phyloP scores from a whole-genome alignment of 2,888 invertebrate species.

The Lepetodrilus schrolli region DNA sequence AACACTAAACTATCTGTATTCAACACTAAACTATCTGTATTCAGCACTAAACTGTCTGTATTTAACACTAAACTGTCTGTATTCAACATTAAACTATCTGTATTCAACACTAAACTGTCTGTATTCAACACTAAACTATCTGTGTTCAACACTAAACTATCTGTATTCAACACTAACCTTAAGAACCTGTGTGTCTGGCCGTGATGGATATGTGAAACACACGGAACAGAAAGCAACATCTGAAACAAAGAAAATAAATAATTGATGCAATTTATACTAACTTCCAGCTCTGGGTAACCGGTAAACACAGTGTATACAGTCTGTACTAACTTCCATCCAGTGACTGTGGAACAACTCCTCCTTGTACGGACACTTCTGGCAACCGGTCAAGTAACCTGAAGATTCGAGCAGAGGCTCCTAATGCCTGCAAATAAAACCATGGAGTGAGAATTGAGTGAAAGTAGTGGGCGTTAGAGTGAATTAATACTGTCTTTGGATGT shows the following conservation, averaged over 20 bases:
- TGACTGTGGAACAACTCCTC: neutral
- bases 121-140: too few relatives aligned
- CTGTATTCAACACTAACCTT: constrained; percentile 64
- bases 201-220: constrained; percentile 70
- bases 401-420: constrained; percentile 72
- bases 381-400: constrained; percentile 70
- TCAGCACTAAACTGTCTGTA: too few relatives aligned
- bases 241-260: constrained; percentile 45
- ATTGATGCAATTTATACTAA: too few relatives aligned
- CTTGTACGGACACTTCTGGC: constrained; percentile 53
- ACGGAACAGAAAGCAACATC: constrained; percentile 67
- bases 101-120: too few relatives aligned
- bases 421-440: constrained; percentile 57
- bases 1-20: too few relatives aligned
- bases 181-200: constrained; percentile 68
- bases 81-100: too few relatives aligned
- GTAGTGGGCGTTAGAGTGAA: neutral
- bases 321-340: neutral
- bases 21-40: too few relatives aligned
- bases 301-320: too few relatives aligned
- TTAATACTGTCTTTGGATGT: neutral
- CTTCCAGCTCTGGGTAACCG: too few relatives aligned
- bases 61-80: too few relatives aligned
- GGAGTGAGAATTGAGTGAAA: neutral
- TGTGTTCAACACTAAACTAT: too few relatives aligned